Percentiles rank a stretch among this genome's conserved stretches.
These are phyloP conservation scores for Phoxinus phoxinus DNA, from an alignment of 2,113 vertebrate genomes.

Conservation along the genomic window DNA sequence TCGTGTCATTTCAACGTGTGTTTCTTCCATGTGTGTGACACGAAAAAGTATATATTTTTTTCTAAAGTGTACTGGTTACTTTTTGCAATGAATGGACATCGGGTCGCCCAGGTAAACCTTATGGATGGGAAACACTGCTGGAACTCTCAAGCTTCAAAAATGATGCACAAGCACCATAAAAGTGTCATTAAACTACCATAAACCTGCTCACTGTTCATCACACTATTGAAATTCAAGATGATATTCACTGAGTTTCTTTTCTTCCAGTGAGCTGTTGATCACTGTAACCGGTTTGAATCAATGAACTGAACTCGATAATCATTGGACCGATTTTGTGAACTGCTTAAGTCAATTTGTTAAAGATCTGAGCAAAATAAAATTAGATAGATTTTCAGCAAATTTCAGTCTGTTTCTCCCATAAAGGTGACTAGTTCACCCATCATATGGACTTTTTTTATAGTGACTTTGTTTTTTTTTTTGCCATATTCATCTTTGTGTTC, in stretches of 20 bases:
- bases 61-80: neutral
- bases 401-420: neutral
- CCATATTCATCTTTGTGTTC: neutral
- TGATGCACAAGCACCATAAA: neutral
- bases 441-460: neutral
- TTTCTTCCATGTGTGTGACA: neutral
- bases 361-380: neutral
- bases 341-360: neutral
- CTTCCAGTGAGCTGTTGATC: neutral
- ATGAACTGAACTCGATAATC: neutral
- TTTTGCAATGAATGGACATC: neutral
- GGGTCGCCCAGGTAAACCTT: too few relatives aligned
- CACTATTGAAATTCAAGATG: neutral
- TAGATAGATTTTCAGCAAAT: neutral
- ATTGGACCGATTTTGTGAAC: neutral
- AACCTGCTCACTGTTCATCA: neutral
- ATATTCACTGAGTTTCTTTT: neutral
- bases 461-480: neutral
- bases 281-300: neutral
- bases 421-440: neutral
- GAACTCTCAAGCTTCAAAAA: neutral
- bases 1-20: neutral
- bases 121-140: too few relatives aligned
- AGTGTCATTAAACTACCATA: neutral
- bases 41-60: neutral